A percentile compares a stretch with the other conserved stretches of the same genome.
These are phyloP conservation scores for Margaritifera margaritifera DNA, from an alignment of 2,888 invertebrate species.

Conservation along the genomic window DNA sequence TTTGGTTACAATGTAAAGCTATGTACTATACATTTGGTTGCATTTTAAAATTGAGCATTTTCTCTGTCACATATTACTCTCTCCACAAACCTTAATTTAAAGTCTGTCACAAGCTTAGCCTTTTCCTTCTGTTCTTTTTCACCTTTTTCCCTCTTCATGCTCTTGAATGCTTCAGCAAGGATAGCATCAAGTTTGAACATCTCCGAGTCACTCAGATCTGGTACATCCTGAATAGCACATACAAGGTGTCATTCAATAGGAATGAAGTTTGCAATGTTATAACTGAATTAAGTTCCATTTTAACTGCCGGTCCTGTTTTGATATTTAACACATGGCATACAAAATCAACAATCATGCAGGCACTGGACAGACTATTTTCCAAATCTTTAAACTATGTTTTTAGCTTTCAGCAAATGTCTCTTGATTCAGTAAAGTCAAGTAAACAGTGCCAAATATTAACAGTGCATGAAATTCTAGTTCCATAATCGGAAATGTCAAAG, in stretches of 20 bases:
- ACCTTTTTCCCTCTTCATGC: constrained; percentile 44
- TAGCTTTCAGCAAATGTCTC: no score
- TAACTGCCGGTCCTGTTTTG: background rate
- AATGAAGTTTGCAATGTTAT: background rate
- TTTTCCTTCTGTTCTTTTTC: constrained; percentile 45
- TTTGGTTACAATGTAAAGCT: no score
- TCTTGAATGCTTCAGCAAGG: constrained; percentile 82
- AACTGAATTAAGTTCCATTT: background rate
- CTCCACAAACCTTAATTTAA: constrained; percentile 45
- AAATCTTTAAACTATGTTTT: no score
- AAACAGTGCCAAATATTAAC: no score
- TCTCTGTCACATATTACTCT: no score
- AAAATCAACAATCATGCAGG: no score
- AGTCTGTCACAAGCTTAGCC: constrained; percentile 39
- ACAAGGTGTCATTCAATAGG: background rate
- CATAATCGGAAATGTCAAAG: no score
- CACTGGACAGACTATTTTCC: no score
- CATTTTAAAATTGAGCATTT: no score
- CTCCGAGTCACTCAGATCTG: constrained; percentile 84
- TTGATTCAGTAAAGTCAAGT: no score
- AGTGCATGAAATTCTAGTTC: no score
- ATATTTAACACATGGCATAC: background rate
- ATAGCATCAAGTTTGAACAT: constrained; percentile 83
- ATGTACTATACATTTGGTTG: no score
- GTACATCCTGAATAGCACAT: constrained; percentile 79